These are phyloP conservation scores for Serranus cabrilla DNA, from an alignment of 2,797 vertebrate species.

Conservation along the genomic window DNA sequence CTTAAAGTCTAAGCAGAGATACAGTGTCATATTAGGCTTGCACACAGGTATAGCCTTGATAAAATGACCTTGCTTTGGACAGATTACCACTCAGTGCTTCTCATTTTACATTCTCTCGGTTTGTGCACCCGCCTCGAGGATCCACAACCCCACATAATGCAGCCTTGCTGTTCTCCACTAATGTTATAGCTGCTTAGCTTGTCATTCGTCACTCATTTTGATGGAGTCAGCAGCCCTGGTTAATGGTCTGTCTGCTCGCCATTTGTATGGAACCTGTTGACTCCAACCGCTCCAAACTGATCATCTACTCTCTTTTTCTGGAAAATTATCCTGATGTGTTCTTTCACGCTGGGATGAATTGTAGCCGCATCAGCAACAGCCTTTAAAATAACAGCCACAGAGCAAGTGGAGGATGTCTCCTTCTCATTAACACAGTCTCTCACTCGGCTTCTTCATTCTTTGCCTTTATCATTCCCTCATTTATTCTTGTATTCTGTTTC, in stretches of 20 bases:
- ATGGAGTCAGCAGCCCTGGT: conserved; percentile 59
- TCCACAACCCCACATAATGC: conserved; percentile 30
- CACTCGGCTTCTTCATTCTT: conserved; percentile 9
- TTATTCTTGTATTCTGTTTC: conserved; percentile 32
- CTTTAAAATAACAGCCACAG: conserved; percentile 16
- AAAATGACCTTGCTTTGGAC: conserved; percentile 16
- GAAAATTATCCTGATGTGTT: conserved; percentile 44
- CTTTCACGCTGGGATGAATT: conserved; percentile 30
- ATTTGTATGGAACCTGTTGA: conserved; percentile 64
- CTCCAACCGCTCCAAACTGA: conserved; percentile 45
- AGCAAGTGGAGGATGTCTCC: conserved; percentile 10
- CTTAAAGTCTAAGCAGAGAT: neutral
- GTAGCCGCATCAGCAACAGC: conserved; percentile 23
- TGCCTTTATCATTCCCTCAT: conserved; percentile 21
- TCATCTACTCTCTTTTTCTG: conserved; percentile 8
- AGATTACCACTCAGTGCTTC: conserved; percentile 21
- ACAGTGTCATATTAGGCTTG: neutral
- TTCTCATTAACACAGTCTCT: conserved; percentile 5
- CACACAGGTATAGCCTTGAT: neutral
- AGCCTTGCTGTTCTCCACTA: conserved; percentile 38
- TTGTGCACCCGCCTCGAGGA: conserved; percentile 9
- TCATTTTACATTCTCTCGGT: conserved; percentile 31
- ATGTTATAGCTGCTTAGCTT: conserved; percentile 57
- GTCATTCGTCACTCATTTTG: conserved; percentile 61
- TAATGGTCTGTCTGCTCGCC: conserved; percentile 63